Percentiles rank a stretch among this genome's conserved stretches.
Evolutionary conservation across 1,140 invertebrate species (phyloP).

Genomic region (Caenorhabditis briggsae): DNA sequence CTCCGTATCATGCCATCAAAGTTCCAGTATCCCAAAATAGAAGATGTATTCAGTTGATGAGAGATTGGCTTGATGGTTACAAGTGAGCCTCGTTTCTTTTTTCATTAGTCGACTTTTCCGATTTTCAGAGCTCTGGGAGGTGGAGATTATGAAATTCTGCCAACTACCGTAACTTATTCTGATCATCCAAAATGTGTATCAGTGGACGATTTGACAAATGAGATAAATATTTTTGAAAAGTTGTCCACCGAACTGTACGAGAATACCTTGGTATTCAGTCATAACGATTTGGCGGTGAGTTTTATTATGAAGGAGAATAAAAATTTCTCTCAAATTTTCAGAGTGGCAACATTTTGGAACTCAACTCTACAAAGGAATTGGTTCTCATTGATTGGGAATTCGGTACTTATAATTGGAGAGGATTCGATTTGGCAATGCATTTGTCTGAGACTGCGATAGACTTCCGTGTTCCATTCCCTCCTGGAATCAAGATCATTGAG

Average conservation of each 20-base stretch:
- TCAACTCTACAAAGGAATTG: neutral
- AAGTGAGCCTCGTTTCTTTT: neutral
- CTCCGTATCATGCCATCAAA: neutral
- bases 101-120: neutral
- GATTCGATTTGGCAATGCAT: constrained; percentile 43
- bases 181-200: constrained; percentile 6
- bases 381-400: constrained; percentile 34
- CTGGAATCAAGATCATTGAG: constrained; percentile 2
- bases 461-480: neutral
- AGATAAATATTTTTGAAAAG: neutral
- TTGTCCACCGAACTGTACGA: constrained; percentile 12
- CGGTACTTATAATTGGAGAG: constrained; percentile 30
- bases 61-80: constrained; percentile 1
- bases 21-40: constrained; percentile 1
- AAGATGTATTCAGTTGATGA: constrained; percentile 9
- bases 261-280: constrained; percentile 14
- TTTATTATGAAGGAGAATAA: neutral
- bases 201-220: neutral
- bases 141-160: neutral
- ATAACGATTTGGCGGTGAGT: constrained; percentile 38
- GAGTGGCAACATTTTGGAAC: neutral
- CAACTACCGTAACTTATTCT: constrained; percentile 1
- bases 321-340: neutral
- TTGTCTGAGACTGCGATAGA: neutral
- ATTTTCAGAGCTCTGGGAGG: constrained; percentile 10